These are phyloP conservation scores for Xiphophorus maculatus DNA, from an alignment of 2,113 vertebrate species.

Conservation along the genomic window DNA sequence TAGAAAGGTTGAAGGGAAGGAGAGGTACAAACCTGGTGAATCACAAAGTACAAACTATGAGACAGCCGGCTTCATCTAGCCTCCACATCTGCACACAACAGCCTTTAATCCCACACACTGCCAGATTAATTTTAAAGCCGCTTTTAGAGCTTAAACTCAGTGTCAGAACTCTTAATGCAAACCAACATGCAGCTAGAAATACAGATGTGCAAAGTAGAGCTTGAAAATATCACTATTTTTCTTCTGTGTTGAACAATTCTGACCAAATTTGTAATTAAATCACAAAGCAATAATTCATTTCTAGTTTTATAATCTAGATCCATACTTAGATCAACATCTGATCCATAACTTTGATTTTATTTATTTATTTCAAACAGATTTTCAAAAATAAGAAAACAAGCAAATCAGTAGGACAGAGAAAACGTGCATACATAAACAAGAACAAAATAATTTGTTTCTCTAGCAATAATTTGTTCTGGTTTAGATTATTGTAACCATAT, in stretches of 20 bases:
- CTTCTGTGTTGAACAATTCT: background rate
- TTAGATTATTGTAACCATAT: no score
- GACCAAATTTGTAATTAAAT: background rate
- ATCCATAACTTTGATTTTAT: no score
- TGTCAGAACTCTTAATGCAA: constrained; percentile 63
- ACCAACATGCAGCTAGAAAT: constrained; percentile 25
- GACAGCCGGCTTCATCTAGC: constrained; percentile 44
- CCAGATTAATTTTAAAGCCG: constrained; percentile 80
- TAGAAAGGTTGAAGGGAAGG: background rate
- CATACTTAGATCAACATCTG: no score
- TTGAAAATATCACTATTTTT: background rate
- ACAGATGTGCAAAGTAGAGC: constrained; percentile 25
- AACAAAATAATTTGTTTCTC: no score
- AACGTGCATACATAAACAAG: no score
- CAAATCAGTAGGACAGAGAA: no score
- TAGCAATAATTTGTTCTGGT: no score
- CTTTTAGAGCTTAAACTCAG: constrained; percentile 74
- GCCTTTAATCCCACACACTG: constrained; percentile 73
- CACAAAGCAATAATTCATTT: background rate
- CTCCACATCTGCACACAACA: constrained; percentile 51
- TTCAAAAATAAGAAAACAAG: no score
- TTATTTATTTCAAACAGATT: no score
- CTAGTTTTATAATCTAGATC: background rate
- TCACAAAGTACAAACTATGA: constrained; percentile 29
- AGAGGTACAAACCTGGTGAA: background rate